Percentiles rank a stretch among this genome's conserved stretches.
Evolutionary conservation across 2,797 vertebrate genomes (phyloP).

Genomic region (Neopelma chrysocephalum): DNA sequence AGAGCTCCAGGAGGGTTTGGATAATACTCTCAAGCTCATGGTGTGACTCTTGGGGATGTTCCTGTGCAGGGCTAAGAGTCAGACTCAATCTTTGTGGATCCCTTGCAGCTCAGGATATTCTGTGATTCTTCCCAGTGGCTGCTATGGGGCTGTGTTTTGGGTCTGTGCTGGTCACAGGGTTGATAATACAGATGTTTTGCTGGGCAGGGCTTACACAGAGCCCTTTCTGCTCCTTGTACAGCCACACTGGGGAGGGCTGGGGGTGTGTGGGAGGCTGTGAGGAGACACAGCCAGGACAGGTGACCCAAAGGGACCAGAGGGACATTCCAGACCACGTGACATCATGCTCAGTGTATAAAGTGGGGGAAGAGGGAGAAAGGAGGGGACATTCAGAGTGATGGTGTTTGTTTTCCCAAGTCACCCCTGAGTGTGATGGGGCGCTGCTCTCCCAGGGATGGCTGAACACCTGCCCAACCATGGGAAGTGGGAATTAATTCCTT

Average conservation of each 20-base stretch:
- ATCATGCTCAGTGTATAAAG: accelerated
- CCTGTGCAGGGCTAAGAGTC: background rate
- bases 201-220: background rate
- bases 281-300: background rate
- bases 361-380: background rate
- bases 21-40: background rate
- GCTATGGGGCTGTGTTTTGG: accelerated
- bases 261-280: too few species aligned
- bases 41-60: background rate
- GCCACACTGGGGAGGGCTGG: accelerated
- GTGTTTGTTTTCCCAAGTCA: background rate
- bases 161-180: background rate
- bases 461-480: background rate
- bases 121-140: background rate
- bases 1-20: background rate
- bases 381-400: background rate
- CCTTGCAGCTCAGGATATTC: background rate
- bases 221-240: accelerated
- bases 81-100: background rate
- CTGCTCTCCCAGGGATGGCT: background rate
- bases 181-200: background rate
- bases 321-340: background rate
- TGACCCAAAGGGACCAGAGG: background rate
- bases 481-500: background rate
- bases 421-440: background rate